Evolutionary conservation across 2,888 invertebrate species (phyloP).

Genomic region (Monoplex corrugatus): DNA sequence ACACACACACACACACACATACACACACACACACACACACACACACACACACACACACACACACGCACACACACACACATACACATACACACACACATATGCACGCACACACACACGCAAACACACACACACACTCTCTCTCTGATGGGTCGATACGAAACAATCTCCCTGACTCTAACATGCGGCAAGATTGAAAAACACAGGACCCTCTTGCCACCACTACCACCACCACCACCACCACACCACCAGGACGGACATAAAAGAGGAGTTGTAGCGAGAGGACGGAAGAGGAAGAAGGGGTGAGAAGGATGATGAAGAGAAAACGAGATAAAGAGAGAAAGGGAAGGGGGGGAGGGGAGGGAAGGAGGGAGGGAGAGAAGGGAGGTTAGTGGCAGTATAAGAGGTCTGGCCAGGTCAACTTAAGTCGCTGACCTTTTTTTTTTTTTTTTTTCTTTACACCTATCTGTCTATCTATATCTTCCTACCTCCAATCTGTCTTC

Average conservation of each 20-base stretch:
- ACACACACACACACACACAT: too few species aligned
- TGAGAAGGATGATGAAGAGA: neutral
- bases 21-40: too few species aligned
- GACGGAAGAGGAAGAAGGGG: neutral
- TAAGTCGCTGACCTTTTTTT: slow-evolving; percentile 44
- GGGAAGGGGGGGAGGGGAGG: neutral
- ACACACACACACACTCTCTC: too few species aligned
- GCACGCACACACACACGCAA: too few species aligned
- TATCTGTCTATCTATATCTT: neutral
- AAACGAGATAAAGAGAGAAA: neutral
- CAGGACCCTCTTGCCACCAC: too few species aligned
- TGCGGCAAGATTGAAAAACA: too few species aligned
- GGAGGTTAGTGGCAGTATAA: neutral
- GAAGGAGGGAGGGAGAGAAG: neutral
- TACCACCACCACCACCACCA: neutral
- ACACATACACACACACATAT: too few species aligned
- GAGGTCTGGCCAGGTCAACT: slow-evolving; percentile 45
- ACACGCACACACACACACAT: too few species aligned
- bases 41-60: too few species aligned
- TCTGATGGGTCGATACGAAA: too few species aligned
- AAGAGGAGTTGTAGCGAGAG: neutral
- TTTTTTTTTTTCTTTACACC: neutral
- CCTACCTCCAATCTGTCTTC: neutral
- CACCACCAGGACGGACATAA: neutral
- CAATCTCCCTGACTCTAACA: too few species aligned